These are phyloP conservation scores for Centroberyx gerrardi DNA, from an alignment of 2,797 vertebrate genomes.

Conservation along the genomic window DNA sequence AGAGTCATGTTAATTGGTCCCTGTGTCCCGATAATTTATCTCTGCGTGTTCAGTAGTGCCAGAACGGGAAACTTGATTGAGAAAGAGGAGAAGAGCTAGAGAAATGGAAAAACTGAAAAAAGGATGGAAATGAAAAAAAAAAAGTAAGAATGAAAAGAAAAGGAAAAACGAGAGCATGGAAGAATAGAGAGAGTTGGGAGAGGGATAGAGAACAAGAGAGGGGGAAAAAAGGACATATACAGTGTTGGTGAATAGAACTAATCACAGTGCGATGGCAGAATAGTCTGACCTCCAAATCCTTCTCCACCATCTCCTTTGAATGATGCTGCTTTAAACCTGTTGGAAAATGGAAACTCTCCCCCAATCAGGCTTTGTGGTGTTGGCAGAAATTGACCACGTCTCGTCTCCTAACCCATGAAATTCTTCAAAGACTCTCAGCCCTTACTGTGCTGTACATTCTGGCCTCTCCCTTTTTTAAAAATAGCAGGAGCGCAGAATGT, in stretches of 20 bases:
- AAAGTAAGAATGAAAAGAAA: neutral
- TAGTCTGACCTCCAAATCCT: constrained; percentile 58
- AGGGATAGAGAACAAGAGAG: neutral
- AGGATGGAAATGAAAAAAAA: constrained; percentile 10
- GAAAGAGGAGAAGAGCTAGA: constrained; percentile 23
- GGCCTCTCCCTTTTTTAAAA: constrained; percentile 22
- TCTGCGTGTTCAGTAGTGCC: constrained; percentile 33
- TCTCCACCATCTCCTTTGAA: constrained; percentile 54
- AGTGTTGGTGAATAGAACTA: constrained; percentile 26
- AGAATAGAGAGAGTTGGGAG: constrained; percentile 18
- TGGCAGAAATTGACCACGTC: constrained; percentile 66
- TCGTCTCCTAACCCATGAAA: constrained; percentile 66
- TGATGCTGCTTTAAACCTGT: constrained; percentile 64
- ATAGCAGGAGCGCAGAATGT: constrained; percentile 37
- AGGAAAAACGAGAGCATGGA: neutral
- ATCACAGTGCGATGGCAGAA: constrained; percentile 23
- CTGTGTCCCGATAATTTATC: constrained; percentile 44
- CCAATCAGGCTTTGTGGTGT: constrained; percentile 66
- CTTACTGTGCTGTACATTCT: constrained; percentile 43
- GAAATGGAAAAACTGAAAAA: constrained; percentile 12
- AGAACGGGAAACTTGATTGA: constrained; percentile 47
- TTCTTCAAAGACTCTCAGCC: constrained; percentile 56
- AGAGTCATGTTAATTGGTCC: constrained; percentile 42
- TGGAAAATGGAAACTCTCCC: constrained; percentile 66
- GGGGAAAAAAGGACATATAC: constrained; percentile 30